Conservation (phyloP, 35 echinoderm and acorn worm genomes). For the Antedon bifida region DNA sequence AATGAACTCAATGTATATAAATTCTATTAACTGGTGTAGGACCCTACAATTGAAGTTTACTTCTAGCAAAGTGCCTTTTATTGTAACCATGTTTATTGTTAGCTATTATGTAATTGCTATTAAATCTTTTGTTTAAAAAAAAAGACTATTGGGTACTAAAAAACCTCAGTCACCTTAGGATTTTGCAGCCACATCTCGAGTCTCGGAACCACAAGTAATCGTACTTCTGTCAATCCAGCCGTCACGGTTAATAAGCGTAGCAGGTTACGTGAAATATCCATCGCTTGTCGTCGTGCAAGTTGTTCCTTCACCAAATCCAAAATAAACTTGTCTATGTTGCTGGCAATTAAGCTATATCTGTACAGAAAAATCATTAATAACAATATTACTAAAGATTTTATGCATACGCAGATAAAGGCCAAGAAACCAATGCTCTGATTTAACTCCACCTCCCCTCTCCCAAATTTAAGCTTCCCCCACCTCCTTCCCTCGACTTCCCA, state of each 20-base stretch:
- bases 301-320: constrained; percentile 57
- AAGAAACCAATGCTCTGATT: no score
- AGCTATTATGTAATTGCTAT: no score
- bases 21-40: neutral
- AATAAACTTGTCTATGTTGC: constrained; percentile 59
- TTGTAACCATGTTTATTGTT: neutral
- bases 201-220: constrained; percentile 35
- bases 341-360: constrained; percentile 70
- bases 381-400: neutral
- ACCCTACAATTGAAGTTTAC: neutral
- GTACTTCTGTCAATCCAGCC: constrained; percentile 67
- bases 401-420: no score
- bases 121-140: no score
- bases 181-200: constrained; percentile 97
- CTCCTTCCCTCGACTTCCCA: no score
- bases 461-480: no score
- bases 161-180: constrained; percentile 97
- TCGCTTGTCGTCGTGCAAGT: constrained; percentile 59
- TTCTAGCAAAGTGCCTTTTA: neutral
- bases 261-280: constrained; percentile 80
- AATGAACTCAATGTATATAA: no score
- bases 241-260: constrained; percentile 52
- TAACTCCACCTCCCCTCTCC: no score
- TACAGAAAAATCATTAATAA: neutral
- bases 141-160: no score